phyloP scores from a whole-genome alignment of 2,797 vertebrate species.

The Myotis findleyi region DNA sequence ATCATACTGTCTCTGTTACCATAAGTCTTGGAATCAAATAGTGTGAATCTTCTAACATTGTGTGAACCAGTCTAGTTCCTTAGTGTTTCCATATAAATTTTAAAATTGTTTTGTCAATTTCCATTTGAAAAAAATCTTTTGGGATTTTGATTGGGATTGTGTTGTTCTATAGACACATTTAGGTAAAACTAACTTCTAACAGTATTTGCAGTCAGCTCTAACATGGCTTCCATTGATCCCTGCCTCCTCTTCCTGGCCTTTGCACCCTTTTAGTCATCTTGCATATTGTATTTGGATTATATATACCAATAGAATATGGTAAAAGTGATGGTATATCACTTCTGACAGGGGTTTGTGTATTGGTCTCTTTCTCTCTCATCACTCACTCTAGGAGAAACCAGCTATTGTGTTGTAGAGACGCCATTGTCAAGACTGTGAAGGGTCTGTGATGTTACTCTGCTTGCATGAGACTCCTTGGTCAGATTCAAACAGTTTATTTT shows the following conservation, averaged over 20 bases:
- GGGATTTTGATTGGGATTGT: constrained; percentile 21
- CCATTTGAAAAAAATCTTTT: neutral
- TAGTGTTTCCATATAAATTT: constrained; percentile 23
- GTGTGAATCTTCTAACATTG: neutral
- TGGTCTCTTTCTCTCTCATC: neutral
- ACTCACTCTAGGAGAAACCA: neutral
- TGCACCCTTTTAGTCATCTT: neutral
- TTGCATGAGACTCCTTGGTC: neutral
- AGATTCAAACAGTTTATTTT: neutral
- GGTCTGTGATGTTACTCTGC: neutral
- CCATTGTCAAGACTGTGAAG: neutral
- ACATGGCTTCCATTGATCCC: neutral
- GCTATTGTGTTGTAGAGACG: neutral
- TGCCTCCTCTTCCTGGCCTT: neutral
- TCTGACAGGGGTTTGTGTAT: neutral
- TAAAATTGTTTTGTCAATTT: neutral
- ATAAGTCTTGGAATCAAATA: neutral
- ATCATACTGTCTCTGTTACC: neutral
- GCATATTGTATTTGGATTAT: neutral
- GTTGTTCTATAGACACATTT: neutral
- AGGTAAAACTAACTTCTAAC: neutral
- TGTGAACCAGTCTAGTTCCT: neutral
- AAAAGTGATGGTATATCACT: neutral
- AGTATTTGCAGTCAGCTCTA: neutral
- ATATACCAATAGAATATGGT: neutral